Conservation (phyloP, 2,888 invertebrate species). For the Lepidochrysops patricia region DNA sequence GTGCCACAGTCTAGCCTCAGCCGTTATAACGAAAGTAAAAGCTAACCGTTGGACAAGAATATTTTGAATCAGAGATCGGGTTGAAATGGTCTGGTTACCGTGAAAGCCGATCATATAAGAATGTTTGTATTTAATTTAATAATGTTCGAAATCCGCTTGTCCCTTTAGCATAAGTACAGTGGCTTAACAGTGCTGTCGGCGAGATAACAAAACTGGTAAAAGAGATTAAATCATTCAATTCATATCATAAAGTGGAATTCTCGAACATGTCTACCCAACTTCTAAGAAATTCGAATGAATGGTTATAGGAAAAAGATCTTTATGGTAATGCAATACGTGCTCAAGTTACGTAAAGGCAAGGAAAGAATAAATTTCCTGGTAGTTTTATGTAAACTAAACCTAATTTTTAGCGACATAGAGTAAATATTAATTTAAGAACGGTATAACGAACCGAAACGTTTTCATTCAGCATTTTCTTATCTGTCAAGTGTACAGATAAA, state of each 20-base stretch:
- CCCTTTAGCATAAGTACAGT: neutral
- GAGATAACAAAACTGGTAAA: neutral
- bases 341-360: neutral
- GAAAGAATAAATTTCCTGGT: neutral
- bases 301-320: conserved; percentile 1
- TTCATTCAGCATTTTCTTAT: conserved; percentile 11
- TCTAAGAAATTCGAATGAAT: neutral
- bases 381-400: conserved; percentile 2
- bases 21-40: neutral
- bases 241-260: conserved; percentile 6
- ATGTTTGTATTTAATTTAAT: conserved; percentile 1
- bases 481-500: conserved; percentile 8
- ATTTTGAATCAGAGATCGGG: neutral
- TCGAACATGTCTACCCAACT: conserved; percentile 7
- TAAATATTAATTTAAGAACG: neutral
- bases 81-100: neutral
- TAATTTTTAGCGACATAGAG: neutral
- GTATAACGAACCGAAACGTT: neutral
- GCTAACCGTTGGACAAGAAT: neutral
- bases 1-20: neutral
- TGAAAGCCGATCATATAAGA: neutral
- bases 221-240: conserved; percentile 11
- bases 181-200: conserved; percentile 5
- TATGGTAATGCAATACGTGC: conserved; percentile 5
- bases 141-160: neutral